Evolutionary conservation across 1,140 invertebrate genomes (phyloP).

Genomic region (Drosophila mayri): DNA sequence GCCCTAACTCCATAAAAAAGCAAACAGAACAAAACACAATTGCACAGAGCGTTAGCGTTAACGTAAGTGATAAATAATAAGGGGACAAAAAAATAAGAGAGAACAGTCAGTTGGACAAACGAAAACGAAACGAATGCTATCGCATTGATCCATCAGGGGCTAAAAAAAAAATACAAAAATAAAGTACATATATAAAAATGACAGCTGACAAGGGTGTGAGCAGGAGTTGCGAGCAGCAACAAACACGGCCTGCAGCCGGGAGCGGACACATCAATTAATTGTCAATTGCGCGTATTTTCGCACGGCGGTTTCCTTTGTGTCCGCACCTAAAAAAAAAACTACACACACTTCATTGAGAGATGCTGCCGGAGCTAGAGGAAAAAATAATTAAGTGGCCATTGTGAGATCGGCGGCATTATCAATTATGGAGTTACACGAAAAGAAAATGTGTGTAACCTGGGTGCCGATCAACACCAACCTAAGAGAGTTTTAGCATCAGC

Average conservation of each 20-base stretch:
- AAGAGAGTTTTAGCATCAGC: too few species aligned
- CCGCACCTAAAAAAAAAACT: conserved; percentile 33
- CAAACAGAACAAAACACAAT: conserved; percentile 52
- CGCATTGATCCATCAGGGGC: conserved; percentile 63
- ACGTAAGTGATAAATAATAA: conserved; percentile 76
- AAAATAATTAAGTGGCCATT: conserved; percentile 82
- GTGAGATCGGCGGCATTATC: conserved; percentile 60
- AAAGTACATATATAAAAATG: conserved; percentile 55
- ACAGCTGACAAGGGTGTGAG: conserved; percentile 83
- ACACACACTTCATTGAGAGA: conserved; percentile 69
- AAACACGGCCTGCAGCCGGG: conserved; percentile 29
- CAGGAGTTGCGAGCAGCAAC: conserved; percentile 37
- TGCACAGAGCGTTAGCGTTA: conserved; percentile 26
- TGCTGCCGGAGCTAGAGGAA: conserved; percentile 37
- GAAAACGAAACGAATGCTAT: conserved; percentile 39
- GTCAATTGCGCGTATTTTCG: conserved; percentile 83
- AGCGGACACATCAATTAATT: conserved; percentile 84
- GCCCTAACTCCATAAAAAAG: conserved; percentile 45
- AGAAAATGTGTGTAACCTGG: conserved; percentile 2
- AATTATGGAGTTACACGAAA: conserved; percentile 60
- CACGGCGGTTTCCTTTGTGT: conserved; percentile 79
- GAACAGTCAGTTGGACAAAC: conserved; percentile 38
- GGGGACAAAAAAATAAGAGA: conserved; percentile 55
- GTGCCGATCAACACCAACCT: too few species aligned
- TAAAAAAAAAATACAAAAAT: conserved; percentile 30